Conservation (phyloP, 2,113 vertebrate genomes). For the Drymodes brunneopygia region DNA sequence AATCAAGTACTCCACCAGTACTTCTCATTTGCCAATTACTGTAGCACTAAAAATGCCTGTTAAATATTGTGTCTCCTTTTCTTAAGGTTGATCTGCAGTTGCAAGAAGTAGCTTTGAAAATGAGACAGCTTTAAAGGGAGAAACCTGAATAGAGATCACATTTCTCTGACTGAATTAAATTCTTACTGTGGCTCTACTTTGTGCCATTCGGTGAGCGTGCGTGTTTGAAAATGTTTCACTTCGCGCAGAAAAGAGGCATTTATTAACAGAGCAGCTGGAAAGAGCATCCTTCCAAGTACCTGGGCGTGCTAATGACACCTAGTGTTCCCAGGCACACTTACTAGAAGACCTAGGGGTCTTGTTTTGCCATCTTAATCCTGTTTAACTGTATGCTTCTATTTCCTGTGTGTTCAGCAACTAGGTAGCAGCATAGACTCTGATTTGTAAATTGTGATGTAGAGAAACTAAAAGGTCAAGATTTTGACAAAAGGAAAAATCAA, state of each 20-base stretch:
- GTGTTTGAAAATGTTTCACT: background rate
- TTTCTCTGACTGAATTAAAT: constrained; percentile 4
- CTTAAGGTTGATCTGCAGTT: background rate
- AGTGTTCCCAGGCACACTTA: background rate
- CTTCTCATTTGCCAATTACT: background rate
- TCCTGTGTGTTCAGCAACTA: background rate
- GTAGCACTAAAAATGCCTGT: background rate
- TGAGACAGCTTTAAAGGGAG: background rate
- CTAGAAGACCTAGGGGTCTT: background rate
- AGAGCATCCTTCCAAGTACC: background rate
- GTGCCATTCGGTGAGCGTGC: background rate
- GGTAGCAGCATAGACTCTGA: background rate
- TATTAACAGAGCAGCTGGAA: background rate
- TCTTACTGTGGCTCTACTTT: background rate
- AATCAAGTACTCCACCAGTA: background rate
- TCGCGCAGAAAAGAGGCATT: background rate
- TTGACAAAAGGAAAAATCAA: background rate
- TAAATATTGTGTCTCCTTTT: background rate
- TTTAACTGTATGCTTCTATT: background rate
- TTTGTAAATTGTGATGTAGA: background rate
- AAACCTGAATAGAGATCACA: background rate
- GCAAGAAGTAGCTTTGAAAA: constrained; percentile 14
- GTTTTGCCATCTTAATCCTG: background rate
- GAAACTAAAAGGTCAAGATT: background rate
- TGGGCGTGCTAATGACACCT: background rate